Conservation (phyloP, 2,797 vertebrate genomes). For the Allobates femoralis region DNA sequence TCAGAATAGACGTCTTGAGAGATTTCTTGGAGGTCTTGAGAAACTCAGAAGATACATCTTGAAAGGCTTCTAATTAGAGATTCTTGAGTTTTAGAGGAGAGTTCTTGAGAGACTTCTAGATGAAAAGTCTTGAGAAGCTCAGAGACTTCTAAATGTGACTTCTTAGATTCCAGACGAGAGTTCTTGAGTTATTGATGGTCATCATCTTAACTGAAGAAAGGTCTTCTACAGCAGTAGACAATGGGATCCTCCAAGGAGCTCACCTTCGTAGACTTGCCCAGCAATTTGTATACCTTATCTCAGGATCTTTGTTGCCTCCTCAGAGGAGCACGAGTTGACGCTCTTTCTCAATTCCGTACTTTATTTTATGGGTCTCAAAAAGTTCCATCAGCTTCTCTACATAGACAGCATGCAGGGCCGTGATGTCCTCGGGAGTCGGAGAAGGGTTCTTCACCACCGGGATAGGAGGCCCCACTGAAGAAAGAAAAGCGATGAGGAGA, state of each 20-base stretch:
- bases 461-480: constrained; percentile 43
- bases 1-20: no score
- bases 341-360: constrained; percentile 39
- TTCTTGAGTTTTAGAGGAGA: no score
- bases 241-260: neutral
- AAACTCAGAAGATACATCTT: no score
- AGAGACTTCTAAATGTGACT: no score
- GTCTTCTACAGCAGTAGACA: no score
- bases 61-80: no score
- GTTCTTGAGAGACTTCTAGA: no score
- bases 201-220: no score
- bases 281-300: neutral
- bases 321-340: constrained; percentile 43
- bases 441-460: constrained; percentile 27
- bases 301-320: neutral
- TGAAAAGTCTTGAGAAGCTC: no score
- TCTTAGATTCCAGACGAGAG: no score
- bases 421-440: constrained; percentile 33
- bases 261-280: neutral
- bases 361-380: constrained; percentile 32
- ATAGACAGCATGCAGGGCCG: constrained; percentile 36
- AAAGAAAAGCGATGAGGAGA: neutral
- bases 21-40: neutral
- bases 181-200: no score
- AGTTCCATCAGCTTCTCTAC: constrained; percentile 44